Conservation (phyloP, 64 coral and sea anemone species). For the Exaiptasia diaphana region DNA sequence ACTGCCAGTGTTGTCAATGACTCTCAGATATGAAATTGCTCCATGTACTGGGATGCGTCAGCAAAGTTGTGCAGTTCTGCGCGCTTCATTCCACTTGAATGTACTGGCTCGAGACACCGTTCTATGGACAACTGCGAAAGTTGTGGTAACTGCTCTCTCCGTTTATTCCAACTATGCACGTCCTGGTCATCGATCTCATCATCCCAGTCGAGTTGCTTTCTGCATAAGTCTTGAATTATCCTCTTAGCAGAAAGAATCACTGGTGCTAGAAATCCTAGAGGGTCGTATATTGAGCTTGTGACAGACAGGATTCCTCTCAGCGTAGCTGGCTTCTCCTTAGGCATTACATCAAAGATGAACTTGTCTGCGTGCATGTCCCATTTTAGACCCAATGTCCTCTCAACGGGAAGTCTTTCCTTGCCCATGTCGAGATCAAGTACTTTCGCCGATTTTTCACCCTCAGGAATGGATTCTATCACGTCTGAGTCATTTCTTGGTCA, state of each 20-base stretch:
- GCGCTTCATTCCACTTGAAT: neutral
- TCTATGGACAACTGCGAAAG: neutral
- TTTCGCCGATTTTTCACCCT: neutral
- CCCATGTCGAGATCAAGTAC: slow-evolving; percentile 19
- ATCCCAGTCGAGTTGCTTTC: neutral
- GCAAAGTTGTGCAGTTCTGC: slow-evolving; percentile 24
- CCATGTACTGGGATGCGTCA: slow-evolving; percentile 43
- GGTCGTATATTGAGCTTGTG: slow-evolving; percentile 14
- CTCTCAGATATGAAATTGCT: slow-evolving; percentile 5
- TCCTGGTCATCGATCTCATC: neutral
- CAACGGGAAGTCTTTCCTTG: neutral
- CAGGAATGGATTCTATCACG: slow-evolving; percentile 1
- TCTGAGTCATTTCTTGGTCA: neutral
- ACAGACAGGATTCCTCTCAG: neutral
- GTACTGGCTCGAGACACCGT: neutral
- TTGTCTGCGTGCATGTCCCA: slow-evolving; percentile 14
- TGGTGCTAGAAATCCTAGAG: neutral
- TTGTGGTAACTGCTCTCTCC: neutral
- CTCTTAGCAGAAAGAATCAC: neutral
- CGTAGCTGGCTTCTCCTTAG: neutral
- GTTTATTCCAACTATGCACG: neutral
- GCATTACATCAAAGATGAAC: neutral
- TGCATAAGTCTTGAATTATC: slow-evolving; percentile 7
- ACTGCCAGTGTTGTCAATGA: neutral
- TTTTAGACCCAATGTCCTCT: slow-evolving; percentile 16